Conservation (phyloP, 2,113 vertebrate genomes). For the Sminthopsis crassicaudata region DNA sequence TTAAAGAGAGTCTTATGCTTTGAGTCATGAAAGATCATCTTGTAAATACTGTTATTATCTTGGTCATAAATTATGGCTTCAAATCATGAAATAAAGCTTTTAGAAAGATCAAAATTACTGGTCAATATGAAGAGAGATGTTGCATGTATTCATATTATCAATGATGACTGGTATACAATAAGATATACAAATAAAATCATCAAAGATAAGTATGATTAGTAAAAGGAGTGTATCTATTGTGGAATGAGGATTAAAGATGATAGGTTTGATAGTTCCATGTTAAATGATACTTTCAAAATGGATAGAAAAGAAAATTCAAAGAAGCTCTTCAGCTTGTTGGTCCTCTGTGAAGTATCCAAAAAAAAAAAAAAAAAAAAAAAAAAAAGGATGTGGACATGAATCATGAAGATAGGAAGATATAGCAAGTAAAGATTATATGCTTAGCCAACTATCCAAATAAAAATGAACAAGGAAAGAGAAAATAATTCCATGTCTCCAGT, state of each 20-base stretch:
- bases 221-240: background rate
- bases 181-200: background rate
- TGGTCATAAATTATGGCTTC: background rate
- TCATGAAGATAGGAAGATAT: background rate
- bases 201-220: background rate
- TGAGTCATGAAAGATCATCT: background rate
- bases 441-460: background rate
- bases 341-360: background rate
- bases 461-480: conserved; percentile 12
- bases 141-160: background rate
- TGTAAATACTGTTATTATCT: background rate
- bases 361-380: background rate
- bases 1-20: background rate
- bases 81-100: background rate
- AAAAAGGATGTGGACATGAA: background rate
- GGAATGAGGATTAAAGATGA: background rate
- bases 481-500: conserved; percentile 5
- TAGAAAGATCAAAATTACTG: background rate
- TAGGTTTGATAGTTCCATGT: background rate
- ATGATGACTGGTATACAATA: background rate
- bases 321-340: background rate
- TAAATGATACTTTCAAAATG: background rate
- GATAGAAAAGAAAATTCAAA: background rate
- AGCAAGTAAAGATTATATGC: background rate
- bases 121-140: background rate